Base-by-base conservation (phyloP, 2,888 invertebrate species). In the Epistrophe grossulariae region DNA sequence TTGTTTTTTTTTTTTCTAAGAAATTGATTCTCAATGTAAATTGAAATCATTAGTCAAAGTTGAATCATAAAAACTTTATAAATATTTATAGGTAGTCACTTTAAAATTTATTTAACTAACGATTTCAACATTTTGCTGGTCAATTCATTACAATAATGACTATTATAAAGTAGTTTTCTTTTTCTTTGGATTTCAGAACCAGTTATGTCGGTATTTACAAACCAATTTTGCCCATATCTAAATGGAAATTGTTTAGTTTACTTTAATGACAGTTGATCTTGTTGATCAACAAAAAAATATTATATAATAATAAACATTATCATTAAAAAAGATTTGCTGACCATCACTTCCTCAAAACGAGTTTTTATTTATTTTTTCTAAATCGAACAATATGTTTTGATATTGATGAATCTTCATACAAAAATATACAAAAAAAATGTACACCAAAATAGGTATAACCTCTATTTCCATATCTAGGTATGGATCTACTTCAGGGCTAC, bases 201-300 rank as follows among this genome's bases (percentile, higher is more conserved):
- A 15, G 9, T n/a, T n/a, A n/a, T n/a, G n/a, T n/a, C n/a, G 3
- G 13, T 28, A 55, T 55, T 55, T 55, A 31, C 55, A 55, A 55
- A 28, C 15, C 8, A 55, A 3, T n/a, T 17, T 35, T 38, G 17
- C 2, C 35, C 11, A 55, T 31, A 55, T 59, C 11, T 59, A 11
- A 17, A 38, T 59, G 59, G 17, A 59, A 35, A 59, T 59, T 59
- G 17, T 59, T n/a, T 17, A 38, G 35, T 11, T 35, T 59, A 59
- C n/a, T 38, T 59, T 59, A 59, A 59, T 38, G 59, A 35, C 31
- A 35, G n/a, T 24, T 57, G 35, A 57, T 55, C 24, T 28, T 55
- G 52, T 24, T 9, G 11, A 55, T 24, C 8, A 17, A 48, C 0
- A 43, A 15, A 4, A 8, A 45, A 45, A 45, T n/a, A n/a, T 8